phyloP scores from a whole-genome alignment of 2,888 invertebrate species.

The Pogonocherus hispidulus region DNA sequence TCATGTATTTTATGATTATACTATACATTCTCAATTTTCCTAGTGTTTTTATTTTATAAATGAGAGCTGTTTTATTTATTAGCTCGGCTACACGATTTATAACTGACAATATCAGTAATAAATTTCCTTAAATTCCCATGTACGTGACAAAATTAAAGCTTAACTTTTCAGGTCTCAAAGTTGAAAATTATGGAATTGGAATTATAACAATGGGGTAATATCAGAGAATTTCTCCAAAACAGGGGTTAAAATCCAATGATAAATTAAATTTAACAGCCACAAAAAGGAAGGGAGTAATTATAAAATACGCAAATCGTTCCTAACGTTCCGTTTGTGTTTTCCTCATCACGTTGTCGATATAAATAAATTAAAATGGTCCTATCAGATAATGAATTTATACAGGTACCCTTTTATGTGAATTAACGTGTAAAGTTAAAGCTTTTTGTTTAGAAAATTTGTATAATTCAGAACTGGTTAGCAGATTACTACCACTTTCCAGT shows the following conservation, averaged over 20 bases:
- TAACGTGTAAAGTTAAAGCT: too few relatives aligned
- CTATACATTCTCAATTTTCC: background rate
- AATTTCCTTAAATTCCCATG: background rate
- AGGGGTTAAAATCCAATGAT: conserved; percentile 3
- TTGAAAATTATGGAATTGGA: background rate
- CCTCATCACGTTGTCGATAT: too few relatives aligned
- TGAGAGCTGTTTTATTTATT: conserved; percentile 1
- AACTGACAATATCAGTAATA: background rate
- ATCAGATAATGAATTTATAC: too few relatives aligned
- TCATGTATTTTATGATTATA: background rate
- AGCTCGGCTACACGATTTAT: conserved; percentile 3
- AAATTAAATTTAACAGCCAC: conserved; percentile 13
- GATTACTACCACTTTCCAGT: too few relatives aligned
- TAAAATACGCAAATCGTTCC: conserved; percentile 8
- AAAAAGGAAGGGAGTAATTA: conserved; percentile 6
- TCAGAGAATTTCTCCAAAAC: background rate
- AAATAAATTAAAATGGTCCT: too few relatives aligned
- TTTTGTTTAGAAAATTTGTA: too few relatives aligned
- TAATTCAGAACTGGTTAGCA: too few relatives aligned
- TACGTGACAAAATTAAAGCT: conserved; percentile 11
- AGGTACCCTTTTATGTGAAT: too few relatives aligned
- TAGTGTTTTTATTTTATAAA: background rate
- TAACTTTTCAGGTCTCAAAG: background rate
- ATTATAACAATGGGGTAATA: background rate
- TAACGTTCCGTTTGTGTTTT: conserved; percentile 2